Percentiles rank a stretch among this genome's conserved stretches.
Evolutionary conservation across 2,797 vertebrate genomes (phyloP).

Genomic region (Melopsittacus undulatus): DNA sequence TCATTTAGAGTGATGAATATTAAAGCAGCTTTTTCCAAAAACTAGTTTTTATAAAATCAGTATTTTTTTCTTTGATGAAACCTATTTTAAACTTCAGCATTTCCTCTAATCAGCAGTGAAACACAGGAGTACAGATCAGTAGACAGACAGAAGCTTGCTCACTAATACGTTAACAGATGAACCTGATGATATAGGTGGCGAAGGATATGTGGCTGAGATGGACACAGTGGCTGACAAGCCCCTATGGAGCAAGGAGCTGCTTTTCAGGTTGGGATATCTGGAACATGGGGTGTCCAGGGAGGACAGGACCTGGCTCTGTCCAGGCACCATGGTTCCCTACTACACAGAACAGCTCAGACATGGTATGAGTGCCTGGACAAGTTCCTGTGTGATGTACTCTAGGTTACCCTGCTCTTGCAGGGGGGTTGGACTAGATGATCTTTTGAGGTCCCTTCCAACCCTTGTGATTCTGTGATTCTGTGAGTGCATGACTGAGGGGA

Average conservation of each 20-base stretch:
- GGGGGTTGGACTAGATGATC: too few relatives aligned
- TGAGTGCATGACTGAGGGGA: fast-evolving
- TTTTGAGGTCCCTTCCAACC: too few relatives aligned
- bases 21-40: not conserved
- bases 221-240: not conserved
- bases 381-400: too few relatives aligned
- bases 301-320: not conserved
- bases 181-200: not conserved
- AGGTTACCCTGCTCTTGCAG: too few relatives aligned
- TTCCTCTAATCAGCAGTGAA: not conserved
- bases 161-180: not conserved
- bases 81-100: not conserved
- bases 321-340: not conserved
- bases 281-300: too few relatives aligned
- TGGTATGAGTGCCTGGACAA: fast-evolving
- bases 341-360: not conserved
- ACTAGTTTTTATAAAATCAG: not conserved
- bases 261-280: not conserved
- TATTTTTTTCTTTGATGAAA: not conserved
- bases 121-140: not conserved
- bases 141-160: not conserved
- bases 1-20: fast-evolving
- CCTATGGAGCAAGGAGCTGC: not conserved
- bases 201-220: too few relatives aligned
- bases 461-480: too few relatives aligned